Conservation (phyloP, 92 coral and sea anemone genomes). For the Pocillopora grandis region DNA sequence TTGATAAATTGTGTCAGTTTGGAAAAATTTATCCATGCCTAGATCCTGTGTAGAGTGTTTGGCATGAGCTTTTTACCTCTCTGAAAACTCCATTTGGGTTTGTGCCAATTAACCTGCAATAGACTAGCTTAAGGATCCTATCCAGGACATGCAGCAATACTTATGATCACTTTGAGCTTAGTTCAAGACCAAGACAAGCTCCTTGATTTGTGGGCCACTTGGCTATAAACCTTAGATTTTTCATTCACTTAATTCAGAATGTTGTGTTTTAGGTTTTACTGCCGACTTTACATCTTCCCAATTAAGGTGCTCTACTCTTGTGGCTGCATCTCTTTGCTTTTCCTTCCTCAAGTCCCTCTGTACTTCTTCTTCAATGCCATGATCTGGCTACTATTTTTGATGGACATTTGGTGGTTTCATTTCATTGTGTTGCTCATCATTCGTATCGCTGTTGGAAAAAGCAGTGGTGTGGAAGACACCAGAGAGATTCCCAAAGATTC, state of each 20-base stretch:
- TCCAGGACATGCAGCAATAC: not conserved
- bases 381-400: slow-evolving; percentile 78
- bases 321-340: slow-evolving; percentile 43
- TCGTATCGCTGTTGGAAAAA: slow-evolving; percentile 75
- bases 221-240: not conserved
- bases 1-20: no score
- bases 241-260: not conserved
- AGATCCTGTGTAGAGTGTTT: no score
- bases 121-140: no score
- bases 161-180: not conserved
- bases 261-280: slow-evolving; percentile 62
- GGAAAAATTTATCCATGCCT: no score
- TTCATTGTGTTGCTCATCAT: slow-evolving; percentile 82
- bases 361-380: slow-evolving; percentile 91
- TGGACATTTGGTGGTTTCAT: slow-evolving; percentile 95
- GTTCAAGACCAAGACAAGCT: no score
- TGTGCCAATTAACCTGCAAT: no score
- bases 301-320: slow-evolving; percentile 68
- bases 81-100: no score
- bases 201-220: not conserved
- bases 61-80: no score
- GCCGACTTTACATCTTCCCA: slow-evolving; percentile 87
- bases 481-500: slow-evolving; percentile 60
- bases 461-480: slow-evolving; percentile 79
- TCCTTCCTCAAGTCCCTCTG: slow-evolving; percentile 67